phyloP scores from a whole-genome alignment of 1,140 invertebrate genomes.

The Brachionus sp. region DNA sequence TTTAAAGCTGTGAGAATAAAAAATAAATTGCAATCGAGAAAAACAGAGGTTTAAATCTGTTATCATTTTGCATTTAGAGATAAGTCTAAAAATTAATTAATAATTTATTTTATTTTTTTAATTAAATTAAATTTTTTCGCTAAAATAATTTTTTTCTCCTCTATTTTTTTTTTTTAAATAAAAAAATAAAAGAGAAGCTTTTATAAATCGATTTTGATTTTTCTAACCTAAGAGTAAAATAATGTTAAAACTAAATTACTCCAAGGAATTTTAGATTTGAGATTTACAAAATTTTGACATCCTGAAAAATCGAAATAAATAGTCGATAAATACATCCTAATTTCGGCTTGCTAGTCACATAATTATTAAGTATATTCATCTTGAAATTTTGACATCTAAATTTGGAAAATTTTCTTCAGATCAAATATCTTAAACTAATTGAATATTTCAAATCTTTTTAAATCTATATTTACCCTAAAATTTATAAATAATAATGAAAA shows the following conservation, averaged over 20 bases:
- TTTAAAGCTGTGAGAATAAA: not conserved
- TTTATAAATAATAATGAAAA: not conserved
- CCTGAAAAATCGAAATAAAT: not conserved
- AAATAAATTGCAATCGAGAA: not conserved
- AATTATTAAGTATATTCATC: not conserved
- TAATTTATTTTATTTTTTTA: not conserved
- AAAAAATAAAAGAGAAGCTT: not conserved
- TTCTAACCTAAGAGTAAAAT: not conserved
- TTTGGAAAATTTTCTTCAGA: not conserved
- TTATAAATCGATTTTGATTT: not conserved
- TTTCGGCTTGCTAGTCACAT: not conserved
- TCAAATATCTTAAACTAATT: not conserved
- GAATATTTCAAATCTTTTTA: not conserved
- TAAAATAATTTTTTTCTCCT: not conserved
- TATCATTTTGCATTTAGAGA: constrained; percentile 33
- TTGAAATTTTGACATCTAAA: not conserved
- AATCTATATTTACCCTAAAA: not conserved
- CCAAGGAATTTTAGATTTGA: not conserved
- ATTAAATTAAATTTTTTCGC: not conserved
- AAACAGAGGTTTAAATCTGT: constrained; percentile 44
- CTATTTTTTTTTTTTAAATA: not conserved
- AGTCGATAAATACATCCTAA: not conserved
- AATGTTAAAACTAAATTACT: not conserved
- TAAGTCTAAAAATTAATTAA: constrained; percentile 17
- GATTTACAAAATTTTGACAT: not conserved